Evolutionary conservation across 2,888 invertebrate genomes (phyloP), one percentile per base, ranked within the genome.

Genomic region (Agapostemon virescens): DNA sequence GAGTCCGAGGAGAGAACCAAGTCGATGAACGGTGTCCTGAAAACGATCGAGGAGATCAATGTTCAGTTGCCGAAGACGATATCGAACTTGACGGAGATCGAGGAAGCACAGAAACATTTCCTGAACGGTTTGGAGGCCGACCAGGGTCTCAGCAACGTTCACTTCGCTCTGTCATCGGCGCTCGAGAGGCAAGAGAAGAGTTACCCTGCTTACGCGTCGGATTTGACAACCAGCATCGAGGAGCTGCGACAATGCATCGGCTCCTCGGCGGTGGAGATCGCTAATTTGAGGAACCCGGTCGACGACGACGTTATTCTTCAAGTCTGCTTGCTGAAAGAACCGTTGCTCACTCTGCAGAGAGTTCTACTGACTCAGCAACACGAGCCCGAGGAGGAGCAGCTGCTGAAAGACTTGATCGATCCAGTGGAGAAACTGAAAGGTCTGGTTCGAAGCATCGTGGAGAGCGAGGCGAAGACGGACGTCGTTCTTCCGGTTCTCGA

Each of bases 21-120:
- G 11, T 45, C 81, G 15, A 84, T 91, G n/a, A 82, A 83, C 45
- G 83, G 87, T 7, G 85, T 91, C 40, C 70, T 84, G 30, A 77
- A 85, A 38, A 86, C 88, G 64, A 55, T 91, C n/a, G 88, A 90
- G n/a, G 90, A 90, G 33, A 88, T 92, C 45, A 82, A 89, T 17
- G 77, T 86, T 13, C 87, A 89, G 77, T 85, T 91, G 40, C 85
- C 88, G 5, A 79, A 81, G 42, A 63, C 89, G 5, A 55, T 88
- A 20, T 61, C 85, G n/a, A 74, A 76, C 13, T 45, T 86, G 7
- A 33, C 26, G 0, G 84, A 85, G 0, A 61, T 23, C 1, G 69
- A 84, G 66, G 79, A 79, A 4, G 77, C 81, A 9, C 66, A 61
- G 45, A 83, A 79, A 73, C 83, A 78, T 23, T 17, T 61, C 13